Evolutionary conservation across 2,797 vertebrate species (phyloP).

Genomic region (Diglossa cyanea): DNA sequence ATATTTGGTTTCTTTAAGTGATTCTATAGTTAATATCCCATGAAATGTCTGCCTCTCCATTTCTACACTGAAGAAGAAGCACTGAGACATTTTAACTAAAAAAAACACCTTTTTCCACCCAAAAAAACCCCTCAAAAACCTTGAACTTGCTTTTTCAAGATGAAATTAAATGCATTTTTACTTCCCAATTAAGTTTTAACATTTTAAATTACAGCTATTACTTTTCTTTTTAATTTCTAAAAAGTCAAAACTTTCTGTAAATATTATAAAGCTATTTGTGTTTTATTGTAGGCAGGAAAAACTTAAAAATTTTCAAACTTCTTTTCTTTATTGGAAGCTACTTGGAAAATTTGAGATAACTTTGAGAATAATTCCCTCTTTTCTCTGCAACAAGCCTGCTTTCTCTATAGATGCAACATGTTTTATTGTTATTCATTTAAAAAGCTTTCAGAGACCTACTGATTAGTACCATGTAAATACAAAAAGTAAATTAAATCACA

Average conservation of each 20-base stretch:
- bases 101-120: background rate
- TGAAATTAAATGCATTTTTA: background rate
- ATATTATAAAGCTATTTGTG: background rate
- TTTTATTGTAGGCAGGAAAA: background rate
- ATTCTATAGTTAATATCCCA: background rate
- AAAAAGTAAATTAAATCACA: background rate
- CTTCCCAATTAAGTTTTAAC: background rate
- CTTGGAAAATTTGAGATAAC: background rate
- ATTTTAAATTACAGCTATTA: background rate
- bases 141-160: background rate
- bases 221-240: background rate
- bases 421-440: background rate
- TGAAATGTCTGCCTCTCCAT: background rate
- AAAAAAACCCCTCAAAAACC: fast-evolving
- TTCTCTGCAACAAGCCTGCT: background rate
- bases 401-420: background rate
- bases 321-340: background rate
- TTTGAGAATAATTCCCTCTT: background rate
- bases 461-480: background rate
- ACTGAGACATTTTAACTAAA: background rate
- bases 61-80: background rate
- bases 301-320: background rate
- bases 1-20: fast-evolving
- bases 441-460: background rate
- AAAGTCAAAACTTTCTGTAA: background rate